Conservation (phyloP, 2,113 vertebrate species). For the Gobius niger region DNA sequence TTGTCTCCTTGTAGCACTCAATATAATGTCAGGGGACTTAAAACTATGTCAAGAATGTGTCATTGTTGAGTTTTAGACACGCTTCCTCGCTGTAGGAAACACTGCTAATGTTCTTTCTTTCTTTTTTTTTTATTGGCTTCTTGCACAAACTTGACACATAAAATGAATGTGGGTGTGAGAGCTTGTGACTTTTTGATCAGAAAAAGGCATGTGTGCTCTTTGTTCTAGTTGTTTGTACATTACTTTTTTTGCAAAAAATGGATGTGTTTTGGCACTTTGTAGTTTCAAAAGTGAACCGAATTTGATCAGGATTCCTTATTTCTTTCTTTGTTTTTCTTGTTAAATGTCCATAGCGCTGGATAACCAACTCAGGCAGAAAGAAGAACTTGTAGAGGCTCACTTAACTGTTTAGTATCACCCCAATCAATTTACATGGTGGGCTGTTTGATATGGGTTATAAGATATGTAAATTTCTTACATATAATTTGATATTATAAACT, state of each 20-base stretch:
- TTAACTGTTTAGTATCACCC: conserved; percentile 64
- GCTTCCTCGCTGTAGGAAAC: conserved; percentile 88
- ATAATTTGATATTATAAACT: conserved; percentile 74
- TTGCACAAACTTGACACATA: conserved; percentile 91
- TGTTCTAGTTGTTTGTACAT: conserved; percentile 81
- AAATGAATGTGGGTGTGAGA: conserved; percentile 92
- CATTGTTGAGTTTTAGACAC: conserved; percentile 76
- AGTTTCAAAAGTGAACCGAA: conserved; percentile 76
- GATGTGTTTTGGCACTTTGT: conserved; percentile 64
- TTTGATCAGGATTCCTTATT: conserved; percentile 74
- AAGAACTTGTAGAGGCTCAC: conserved; percentile 69
- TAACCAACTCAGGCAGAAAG: conserved; percentile 81
- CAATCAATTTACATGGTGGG: conserved; percentile 70
- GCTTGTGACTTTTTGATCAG: conserved; percentile 88
- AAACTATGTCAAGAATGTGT: conserved; percentile 73
- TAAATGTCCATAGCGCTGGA: conserved; percentile 78
- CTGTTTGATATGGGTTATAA: conserved; percentile 74
- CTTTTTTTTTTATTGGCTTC: conserved; percentile 71
- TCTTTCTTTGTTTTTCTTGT: conserved; percentile 54
- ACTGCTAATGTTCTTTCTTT: conserved; percentile 82
- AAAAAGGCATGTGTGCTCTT: conserved; percentile 65
- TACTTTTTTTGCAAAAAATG: conserved; percentile 80
- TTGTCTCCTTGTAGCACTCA: conserved; percentile 87
- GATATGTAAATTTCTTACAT: conserved; percentile 70
- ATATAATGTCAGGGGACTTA: conserved; percentile 70